Base-by-base conservation (phyloP, 2,797 vertebrate species). In the Intellagama lesueurii region DNA sequence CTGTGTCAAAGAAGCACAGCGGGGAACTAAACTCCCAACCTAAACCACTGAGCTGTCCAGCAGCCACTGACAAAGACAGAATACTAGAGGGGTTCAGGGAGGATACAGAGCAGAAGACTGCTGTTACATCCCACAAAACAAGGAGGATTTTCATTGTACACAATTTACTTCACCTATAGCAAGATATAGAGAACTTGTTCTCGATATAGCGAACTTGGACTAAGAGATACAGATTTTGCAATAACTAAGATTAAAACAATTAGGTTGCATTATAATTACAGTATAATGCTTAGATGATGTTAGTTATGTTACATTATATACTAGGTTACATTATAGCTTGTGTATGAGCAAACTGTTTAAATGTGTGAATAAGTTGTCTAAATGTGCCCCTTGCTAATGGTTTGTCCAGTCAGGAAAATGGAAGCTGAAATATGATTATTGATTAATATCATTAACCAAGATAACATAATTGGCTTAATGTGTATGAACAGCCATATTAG, bases 71-170 rank as follows among this genome's bases (percentile, higher is more conserved):
- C 40, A 40, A 40, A 40, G 52, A 2, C 9, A 11, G 90, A 87
- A 85, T 12, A 8, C 44, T 56, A 90, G 11, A 60, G 64, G 68
- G 82, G 66, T 90, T 86, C 0, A 70, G 85, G 22, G 32, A 64
- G 87, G 92, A 93, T 89, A 91, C 76, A 91, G 24, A 28, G 76
- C 66, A 85, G 66, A 85, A 85, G 49, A 44, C 28, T n/a, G 70
- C 26, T 60, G 32, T 79, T 60, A 66, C 64, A 30, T 64, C 14
- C 14, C 28, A 72, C 4, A 14, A 79, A 87, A 72, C 26, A 7
- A 85, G 40, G 32, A 12, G 32, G 22, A 7, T 28, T 56, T 73
- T 83, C 47, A 52, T 30, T n/a, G 49, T 5, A 30, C 22, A 12
- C 28, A 30, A 5, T n/a, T 79, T 30, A 47, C 26, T 52, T 49